Percentiles rank a stretch among this genome's conserved stretches.
phyloP scores from a whole-genome alignment of 1,140 invertebrate genomes.

The Papilio glaucus region DNA sequence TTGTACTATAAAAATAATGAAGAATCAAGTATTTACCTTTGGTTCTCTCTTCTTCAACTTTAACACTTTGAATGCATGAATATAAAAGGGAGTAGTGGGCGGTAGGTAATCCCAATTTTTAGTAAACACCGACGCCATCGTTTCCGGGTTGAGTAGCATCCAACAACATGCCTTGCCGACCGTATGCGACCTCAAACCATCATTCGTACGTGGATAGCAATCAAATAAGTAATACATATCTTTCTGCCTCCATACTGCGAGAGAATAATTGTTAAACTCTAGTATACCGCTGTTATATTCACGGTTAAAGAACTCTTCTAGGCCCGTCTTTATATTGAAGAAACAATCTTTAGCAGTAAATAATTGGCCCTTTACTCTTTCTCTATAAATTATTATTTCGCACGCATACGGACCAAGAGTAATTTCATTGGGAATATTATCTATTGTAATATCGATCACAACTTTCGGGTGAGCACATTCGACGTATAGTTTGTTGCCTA shows the following conservation, averaged over 20 bases:
- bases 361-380: conserved; percentile 78
- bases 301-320: conserved; percentile 77
- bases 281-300: conserved; percentile 80
- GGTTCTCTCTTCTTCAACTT: conserved; percentile 71
- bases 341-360: conserved; percentile 79
- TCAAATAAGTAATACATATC: conserved; percentile 84
- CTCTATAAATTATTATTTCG: conserved; percentile 83
- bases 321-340: conserved; percentile 69
- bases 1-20: too few relatives aligned
- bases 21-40: conserved; percentile 53
- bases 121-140: conserved; percentile 72
- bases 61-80: conserved; percentile 83
- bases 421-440: conserved; percentile 83
- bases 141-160: conserved; percentile 80
- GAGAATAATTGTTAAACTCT: conserved; percentile 76
- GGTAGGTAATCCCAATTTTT: conserved; percentile 82
- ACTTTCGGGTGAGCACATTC: conserved; percentile 76
- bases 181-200: conserved; percentile 68
- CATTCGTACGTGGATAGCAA: conserved; percentile 78
- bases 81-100: conserved; percentile 75
- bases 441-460: conserved; percentile 77
- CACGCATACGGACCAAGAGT: conserved; percentile 82
- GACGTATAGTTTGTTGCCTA: conserved; percentile 80
- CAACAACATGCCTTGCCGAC: conserved; percentile 80
- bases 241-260: conserved; percentile 83